Evolutionary conservation across 2,113 vertebrate genomes (phyloP), one percentile per base, ranked within the genome.

Genomic region (Scophthalmus maximus): DNA sequence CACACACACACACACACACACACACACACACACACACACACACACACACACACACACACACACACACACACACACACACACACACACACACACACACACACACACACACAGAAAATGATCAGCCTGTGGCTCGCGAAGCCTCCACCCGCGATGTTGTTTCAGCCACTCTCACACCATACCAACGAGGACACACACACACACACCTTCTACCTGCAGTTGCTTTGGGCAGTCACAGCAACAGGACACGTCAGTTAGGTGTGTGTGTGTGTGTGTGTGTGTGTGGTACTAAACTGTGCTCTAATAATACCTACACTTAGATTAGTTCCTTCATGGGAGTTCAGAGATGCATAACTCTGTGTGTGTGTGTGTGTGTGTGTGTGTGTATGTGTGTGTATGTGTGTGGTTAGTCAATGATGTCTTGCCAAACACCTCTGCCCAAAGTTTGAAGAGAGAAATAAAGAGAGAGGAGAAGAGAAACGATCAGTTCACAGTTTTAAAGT

Each of bases 191-290:
- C 36, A 55, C 47, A 58, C 63, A 68, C 73, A 32, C 34, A 73
- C 68, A 62, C 68, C 59, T 36, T 22, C 38, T 18, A 57, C 14
- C 69, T 75, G 66, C 76, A 74, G 72, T 73, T 76, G 76, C 32
- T 73, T 40, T 44, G 30, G 70, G 46, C 69, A 47, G 50, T 72
- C 64, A 69, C 40, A 22, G 40, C 17, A 38, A 18, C 40, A 44
- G 7, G 17, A 44, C 40, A 44, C 14, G 73, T 53, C 56, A 64
- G 52, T 67, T 44, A 38, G 36, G 64, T 30, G 25, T 53, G 51
- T 53, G 51, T 53, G 51, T 38, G 14, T 53, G 38, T 23, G n/a
- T 52, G 42, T 53, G 25, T 42, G 55, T 68, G 8, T 59, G 55
- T 68, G 8, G 51, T 12, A 36, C 34, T 36, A 36, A 36, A 36